Conservation (phyloP, 2,113 vertebrate species). For the Psittacula cyanocephala region DNA sequence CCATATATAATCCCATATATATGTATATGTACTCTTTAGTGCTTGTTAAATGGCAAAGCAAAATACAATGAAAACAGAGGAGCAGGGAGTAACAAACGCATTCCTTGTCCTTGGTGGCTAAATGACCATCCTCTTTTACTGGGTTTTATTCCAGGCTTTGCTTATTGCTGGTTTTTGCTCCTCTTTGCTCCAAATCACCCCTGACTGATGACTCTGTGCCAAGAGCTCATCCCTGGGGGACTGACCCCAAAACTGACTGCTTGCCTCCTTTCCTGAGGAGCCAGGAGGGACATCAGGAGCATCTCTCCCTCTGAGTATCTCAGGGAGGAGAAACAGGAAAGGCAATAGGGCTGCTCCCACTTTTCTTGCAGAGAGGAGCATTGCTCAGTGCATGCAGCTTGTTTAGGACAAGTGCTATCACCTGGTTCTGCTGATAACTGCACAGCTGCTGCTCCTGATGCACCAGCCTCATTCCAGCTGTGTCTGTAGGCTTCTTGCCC, state of each 20-base stretch:
- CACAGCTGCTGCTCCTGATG: not conserved
- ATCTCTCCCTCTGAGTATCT: not conserved
- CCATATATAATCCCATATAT: not conserved
- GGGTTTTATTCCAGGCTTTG: not conserved
- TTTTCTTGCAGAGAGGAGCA: fast-evolving
- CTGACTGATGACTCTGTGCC: not conserved
- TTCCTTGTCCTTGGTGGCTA: not conserved
- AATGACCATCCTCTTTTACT: not conserved
- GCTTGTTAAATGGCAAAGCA: not conserved
- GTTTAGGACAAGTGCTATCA: not conserved
- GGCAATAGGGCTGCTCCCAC: fast-evolving
- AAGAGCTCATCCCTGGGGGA: not conserved
- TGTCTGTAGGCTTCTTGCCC: fast-evolving
- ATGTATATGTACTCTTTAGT: not conserved
- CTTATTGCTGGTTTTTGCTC: not conserved
- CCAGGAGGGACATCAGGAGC: not conserved
- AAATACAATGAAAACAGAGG: not conserved
- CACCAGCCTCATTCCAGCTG: not conserved
- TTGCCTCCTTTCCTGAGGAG: not conserved
- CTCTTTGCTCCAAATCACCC: not conserved
- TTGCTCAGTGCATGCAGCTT: not conserved
- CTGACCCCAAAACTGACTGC: not conserved
- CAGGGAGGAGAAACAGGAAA: not conserved
- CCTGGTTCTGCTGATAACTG: not conserved
- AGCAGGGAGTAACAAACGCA: not conserved